A percentile compares a stretch with the other conserved stretches of the same genome.
These are phyloP conservation scores for Procambarus clarkii DNA, from an alignment of 1,140 invertebrate genomes.

Conservation along the genomic window DNA sequence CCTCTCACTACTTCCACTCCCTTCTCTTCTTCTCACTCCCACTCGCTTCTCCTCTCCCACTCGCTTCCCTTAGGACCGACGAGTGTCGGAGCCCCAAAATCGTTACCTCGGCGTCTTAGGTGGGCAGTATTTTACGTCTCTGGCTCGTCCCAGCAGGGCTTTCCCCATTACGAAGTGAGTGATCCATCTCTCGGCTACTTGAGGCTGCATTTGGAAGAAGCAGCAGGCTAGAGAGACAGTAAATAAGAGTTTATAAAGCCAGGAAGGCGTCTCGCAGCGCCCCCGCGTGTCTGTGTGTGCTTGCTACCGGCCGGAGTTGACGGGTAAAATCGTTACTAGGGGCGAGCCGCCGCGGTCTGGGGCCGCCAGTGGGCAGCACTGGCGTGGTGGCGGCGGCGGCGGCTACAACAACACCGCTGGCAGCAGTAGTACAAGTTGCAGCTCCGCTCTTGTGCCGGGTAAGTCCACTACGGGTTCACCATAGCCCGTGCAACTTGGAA, in stretches of 20 bases:
- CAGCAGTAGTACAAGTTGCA: too few species aligned
- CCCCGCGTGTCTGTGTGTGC: not conserved
- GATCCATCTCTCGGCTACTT: not conserved
- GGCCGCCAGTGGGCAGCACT: constrained; percentile 56
- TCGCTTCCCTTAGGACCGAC: not conserved
- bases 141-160: not conserved
- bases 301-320: not conserved
- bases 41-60: too few species aligned
- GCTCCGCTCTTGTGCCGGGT: too few species aligned
- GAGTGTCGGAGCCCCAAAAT: constrained; percentile 38
- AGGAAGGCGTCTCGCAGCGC: not conserved
- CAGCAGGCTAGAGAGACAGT: constrained; percentile 6
- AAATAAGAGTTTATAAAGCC: constrained; percentile 43
- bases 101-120: constrained; percentile 16
- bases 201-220: not conserved
- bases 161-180: not conserved
- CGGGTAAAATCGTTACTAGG: constrained; percentile 54
- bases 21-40: too few species aligned
- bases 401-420: not conserved
- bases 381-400: not conserved
- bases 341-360: constrained; percentile 13
- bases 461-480: too few species aligned
- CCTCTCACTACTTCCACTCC: not conserved
- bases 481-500: too few species aligned
- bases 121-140: not conserved